Conservation (phyloP, 2,888 invertebrate species). For the Brenthis hecate region DNA sequence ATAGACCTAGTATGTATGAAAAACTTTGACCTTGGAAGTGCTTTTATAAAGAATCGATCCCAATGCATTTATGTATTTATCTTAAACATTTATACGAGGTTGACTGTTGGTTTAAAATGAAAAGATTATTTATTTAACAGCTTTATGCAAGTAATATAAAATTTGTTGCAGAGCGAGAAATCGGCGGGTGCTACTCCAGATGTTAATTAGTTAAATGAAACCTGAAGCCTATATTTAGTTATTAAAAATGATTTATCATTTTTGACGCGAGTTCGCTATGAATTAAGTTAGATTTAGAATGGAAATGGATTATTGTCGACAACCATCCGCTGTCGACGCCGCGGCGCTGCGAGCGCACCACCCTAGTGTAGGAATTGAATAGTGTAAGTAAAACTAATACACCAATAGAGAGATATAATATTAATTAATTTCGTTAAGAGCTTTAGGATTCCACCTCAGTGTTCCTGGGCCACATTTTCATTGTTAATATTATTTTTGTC, state of each 20-base stretch:
- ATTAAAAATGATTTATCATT: constrained; percentile 26
- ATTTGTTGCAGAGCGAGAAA: constrained; percentile 31
- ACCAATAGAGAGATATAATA: constrained; percentile 67
- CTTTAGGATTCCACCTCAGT: constrained; percentile 68
- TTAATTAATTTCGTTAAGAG: constrained; percentile 68
- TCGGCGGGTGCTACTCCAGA: constrained; percentile 26
- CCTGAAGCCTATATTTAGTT: constrained; percentile 19
- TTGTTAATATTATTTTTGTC: constrained; percentile 54
- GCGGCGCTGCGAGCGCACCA: constrained; percentile 51
- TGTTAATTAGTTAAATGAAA: constrained; percentile 24
- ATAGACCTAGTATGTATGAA: no score
- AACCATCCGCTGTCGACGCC: constrained; percentile 16
- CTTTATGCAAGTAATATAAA: background rate
- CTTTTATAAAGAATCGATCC: no score
- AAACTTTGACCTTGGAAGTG: no score
- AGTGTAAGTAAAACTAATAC: constrained; percentile 73
- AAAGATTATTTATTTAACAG: background rate
- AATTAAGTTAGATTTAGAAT: constrained; percentile 30
- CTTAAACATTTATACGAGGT: no score
- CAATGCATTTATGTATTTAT: no score
- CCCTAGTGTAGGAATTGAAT: constrained; percentile 79
- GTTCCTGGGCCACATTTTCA: constrained; percentile 66
- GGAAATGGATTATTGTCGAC: constrained; percentile 24
- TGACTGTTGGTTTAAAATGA: no score
- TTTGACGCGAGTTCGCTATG: constrained; percentile 34